Conservation (phyloP, 2,888 invertebrate species). For the Dione vanillae region DNA sequence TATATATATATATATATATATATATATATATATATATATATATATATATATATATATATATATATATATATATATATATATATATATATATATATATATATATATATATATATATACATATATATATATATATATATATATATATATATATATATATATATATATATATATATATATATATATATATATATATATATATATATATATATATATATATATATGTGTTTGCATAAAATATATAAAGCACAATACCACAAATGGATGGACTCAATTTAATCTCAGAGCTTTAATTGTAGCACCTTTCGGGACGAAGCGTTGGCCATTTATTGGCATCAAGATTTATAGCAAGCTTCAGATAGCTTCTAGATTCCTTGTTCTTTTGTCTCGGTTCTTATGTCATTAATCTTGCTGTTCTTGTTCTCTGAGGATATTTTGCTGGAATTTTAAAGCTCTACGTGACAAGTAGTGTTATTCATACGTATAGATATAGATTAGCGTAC, state of each 20-base stretch:
- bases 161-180: too few species aligned
- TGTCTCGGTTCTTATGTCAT: conserved; percentile 24
- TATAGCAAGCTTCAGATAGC: conserved; percentile 54
- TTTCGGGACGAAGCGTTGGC: conserved; percentile 63
- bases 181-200: too few species aligned
- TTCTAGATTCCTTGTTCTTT: conserved; percentile 35
- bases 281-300: conserved; percentile 79
- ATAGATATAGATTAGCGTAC: neutral
- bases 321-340: conserved; percentile 75
- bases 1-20: too few species aligned
- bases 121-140: too few species aligned
- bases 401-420: conserved; percentile 18
- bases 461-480: neutral
- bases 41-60: too few species aligned
- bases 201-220: too few species aligned
- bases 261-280: conserved; percentile 79
- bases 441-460: neutral
- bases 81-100: too few species aligned
- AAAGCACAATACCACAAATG: conserved; percentile 71
- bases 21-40: too few species aligned
- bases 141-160: too few species aligned
- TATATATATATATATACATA: too few species aligned
- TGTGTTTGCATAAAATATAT: conserved; percentile 50
- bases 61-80: too few species aligned
- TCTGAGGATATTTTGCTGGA: neutral